Conservation (phyloP, 2,113 vertebrate genomes). For the Baryphthengus martii region DNA sequence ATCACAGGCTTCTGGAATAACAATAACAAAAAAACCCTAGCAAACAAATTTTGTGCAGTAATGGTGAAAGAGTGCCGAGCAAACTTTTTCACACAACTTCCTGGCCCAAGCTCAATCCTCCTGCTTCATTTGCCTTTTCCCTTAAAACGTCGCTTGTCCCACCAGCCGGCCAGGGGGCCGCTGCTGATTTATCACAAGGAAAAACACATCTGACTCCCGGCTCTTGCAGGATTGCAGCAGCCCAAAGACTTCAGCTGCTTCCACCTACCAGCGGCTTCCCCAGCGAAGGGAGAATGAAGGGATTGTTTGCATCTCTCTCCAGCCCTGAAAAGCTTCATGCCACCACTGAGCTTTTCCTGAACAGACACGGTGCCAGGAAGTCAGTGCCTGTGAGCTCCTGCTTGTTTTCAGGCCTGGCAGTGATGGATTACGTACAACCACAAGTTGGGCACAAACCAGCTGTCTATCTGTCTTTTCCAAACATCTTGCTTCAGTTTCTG, state of each 20-base stretch:
- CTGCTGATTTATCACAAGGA: background rate
- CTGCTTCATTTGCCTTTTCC: background rate
- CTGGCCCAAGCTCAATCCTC: background rate
- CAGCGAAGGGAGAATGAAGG: background rate
- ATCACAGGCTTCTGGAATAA: background rate
- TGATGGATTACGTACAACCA: conserved; percentile 54
- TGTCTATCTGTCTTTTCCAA: conserved; percentile 54
- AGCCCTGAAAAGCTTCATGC: background rate
- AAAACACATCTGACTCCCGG: background rate
- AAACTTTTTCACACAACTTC: background rate
- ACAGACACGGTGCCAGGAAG: background rate
- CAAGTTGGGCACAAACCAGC: conserved; percentile 60
- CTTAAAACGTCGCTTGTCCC: background rate
- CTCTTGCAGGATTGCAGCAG: background rate
- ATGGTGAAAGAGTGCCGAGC: background rate
- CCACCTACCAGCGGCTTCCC: background rate
- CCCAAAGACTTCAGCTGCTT: background rate
- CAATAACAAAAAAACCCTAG: background rate
- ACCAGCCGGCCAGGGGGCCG: background rate
- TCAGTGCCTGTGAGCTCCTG: conserved; percentile 24
- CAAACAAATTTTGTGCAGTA: background rate
- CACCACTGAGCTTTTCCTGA: background rate
- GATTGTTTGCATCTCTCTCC: background rate
- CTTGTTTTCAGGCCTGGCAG: conserved; percentile 58
- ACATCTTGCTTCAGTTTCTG: conserved; percentile 53